Conservation (phyloP, 2,797 vertebrate genomes). For the Microctenopoma steveboyesi region DNA sequence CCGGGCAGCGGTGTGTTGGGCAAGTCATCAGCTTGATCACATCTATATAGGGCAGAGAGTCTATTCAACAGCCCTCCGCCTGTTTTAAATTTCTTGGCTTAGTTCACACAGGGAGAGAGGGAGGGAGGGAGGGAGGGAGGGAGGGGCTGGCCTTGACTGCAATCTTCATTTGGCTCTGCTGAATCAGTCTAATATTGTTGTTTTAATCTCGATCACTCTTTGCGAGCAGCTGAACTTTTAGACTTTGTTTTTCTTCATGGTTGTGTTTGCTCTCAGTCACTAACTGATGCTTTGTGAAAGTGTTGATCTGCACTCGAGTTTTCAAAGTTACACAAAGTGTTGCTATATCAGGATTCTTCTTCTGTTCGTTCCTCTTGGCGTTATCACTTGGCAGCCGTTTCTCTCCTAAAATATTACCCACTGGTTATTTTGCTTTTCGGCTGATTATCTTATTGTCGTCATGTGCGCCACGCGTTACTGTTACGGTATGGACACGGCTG, state of each 20-base stretch:
- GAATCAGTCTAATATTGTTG: neutral
- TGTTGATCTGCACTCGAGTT: conserved; percentile 6
- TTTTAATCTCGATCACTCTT: conserved; percentile 8
- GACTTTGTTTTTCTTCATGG: neutral
- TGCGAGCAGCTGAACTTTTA: conserved; percentile 5
- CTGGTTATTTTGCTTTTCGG: neutral
- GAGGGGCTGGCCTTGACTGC: neutral
- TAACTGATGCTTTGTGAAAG: conserved; percentile 18
- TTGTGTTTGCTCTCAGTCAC: conserved; percentile 8
- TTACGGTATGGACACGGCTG: neutral
- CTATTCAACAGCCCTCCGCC: no score
- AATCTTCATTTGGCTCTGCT: conserved; percentile 8
- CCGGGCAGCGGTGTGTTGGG: neutral
- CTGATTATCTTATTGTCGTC: neutral
- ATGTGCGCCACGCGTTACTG: neutral
- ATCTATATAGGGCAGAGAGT: no score
- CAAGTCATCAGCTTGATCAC: neutral
- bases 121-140: neutral
- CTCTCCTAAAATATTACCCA: conserved; percentile 2
- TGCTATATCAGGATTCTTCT: conserved; percentile 14
- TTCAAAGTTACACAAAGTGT: conserved; percentile 15
- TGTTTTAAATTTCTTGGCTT: conserved; percentile 4
- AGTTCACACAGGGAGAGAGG: neutral
- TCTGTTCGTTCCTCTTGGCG: conserved; percentile 18
- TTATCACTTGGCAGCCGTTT: conserved; percentile 16